Conservation (phyloP, 64 coral and sea anemone species). For the Pocillopora damicornis region DNA sequence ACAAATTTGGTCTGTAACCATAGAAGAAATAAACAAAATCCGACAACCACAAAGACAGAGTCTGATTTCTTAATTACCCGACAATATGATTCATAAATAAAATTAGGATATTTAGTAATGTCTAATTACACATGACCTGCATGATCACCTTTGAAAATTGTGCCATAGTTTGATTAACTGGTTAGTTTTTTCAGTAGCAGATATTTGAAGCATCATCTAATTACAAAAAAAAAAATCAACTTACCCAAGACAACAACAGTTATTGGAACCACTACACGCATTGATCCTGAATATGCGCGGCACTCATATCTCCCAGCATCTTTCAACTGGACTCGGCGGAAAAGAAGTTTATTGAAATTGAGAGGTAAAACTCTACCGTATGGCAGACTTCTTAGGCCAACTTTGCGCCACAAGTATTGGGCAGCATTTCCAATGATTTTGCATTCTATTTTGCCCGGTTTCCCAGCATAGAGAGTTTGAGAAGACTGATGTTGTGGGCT, state of each 20-base stretch:
- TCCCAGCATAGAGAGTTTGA: conserved; percentile 52
- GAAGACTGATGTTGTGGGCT: conserved; percentile 37
- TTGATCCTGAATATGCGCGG: conserved; percentile 53
- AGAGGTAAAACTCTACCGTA: conserved; percentile 18
- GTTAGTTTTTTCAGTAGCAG: too few relatives aligned
- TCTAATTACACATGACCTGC: too few relatives aligned
- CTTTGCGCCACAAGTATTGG: conserved; percentile 78
- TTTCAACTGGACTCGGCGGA: conserved; percentile 20
- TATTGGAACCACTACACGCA: conserved; percentile 32
- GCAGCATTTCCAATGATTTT: conserved; percentile 67
- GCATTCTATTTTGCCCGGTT: conserved; percentile 55
- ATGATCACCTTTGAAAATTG: too few relatives aligned
- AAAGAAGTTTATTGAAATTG: conserved; percentile 43
- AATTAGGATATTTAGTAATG: too few relatives aligned
- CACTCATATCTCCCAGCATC: conserved; percentile 75
- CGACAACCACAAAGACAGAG: too few relatives aligned
- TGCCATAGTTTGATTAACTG: too few relatives aligned
- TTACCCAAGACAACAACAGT: conserved; percentile 63
- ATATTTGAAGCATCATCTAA: too few relatives aligned
- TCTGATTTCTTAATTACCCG: too few relatives aligned
- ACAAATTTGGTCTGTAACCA: too few relatives aligned
- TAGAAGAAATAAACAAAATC: too few relatives aligned
- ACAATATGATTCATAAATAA: too few relatives aligned
- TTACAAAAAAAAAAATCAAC: background rate
- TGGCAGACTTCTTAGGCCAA: conserved; percentile 34